Conservation (phyloP, 2,888 invertebrate species). For the Tromatobia lineatoria region DNA sequence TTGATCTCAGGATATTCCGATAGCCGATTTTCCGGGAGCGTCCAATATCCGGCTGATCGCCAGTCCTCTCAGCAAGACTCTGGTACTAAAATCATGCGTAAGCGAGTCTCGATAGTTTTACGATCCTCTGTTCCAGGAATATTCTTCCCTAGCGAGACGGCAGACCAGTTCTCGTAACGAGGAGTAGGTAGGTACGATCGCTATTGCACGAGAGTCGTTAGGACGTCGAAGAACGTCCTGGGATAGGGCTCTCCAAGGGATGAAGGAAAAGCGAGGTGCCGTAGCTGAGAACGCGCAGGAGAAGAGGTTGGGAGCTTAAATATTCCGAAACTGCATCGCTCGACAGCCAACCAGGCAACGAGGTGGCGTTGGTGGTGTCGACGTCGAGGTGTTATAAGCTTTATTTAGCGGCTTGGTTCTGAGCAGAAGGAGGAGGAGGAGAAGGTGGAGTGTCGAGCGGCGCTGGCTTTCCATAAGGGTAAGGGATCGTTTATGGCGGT, state of each 20-base stretch:
- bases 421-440: conserved; percentile 61
- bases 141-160: background rate
- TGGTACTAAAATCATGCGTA: conserved; percentile 40
- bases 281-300: conserved; percentile 62
- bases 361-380: conserved; percentile 60
- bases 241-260: conserved; percentile 52
- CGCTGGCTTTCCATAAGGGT: conserved; percentile 53
- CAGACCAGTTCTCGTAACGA: conserved; percentile 58
- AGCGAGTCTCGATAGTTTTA: conserved; percentile 56
- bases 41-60: background rate
- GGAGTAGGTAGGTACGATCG: background rate
- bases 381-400: conserved; percentile 75
- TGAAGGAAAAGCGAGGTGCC: conserved; percentile 40
- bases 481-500: conserved; percentile 80
- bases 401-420: conserved; percentile 74
- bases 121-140: conserved; percentile 39
- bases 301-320: conserved; percentile 67
- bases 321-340: conserved; percentile 75
- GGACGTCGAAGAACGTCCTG: conserved; percentile 29
- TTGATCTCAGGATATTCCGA: background rate
- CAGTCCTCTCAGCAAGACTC: background rate
- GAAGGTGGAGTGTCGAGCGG: conserved; percentile 40
- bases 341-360: conserved; percentile 71
- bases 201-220: conserved; percentile 38
- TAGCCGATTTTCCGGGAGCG: background rate